Percentiles rank a stretch among this genome's conserved stretches.
These are phyloP conservation scores for Temnothorax nylanderi DNA, from an alignment of 1,140 invertebrate species.

Conservation along the genomic window DNA sequence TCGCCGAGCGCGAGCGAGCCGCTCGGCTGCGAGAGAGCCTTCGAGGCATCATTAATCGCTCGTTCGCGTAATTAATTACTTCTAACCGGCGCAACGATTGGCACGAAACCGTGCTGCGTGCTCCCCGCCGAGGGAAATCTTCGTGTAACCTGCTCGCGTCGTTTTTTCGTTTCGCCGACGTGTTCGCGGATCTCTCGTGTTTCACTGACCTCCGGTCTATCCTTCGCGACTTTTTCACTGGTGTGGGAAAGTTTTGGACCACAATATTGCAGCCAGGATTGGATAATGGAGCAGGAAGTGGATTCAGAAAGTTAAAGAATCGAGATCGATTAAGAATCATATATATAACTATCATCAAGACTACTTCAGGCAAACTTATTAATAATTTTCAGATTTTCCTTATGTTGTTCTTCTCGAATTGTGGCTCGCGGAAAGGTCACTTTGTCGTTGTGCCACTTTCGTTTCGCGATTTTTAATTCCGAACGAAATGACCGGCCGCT, in stretches of 20 bases:
- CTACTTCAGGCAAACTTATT: not conserved
- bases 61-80: slow-evolving; percentile 74
- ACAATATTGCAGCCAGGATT: not conserved
- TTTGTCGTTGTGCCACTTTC: not conserved
- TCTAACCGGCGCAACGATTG: slow-evolving; percentile 61
- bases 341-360: not conserved
- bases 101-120: slow-evolving; percentile 60
- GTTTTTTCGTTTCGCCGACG: slow-evolving; percentile 38
- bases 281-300: not conserved
- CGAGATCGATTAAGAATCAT: not conserved
- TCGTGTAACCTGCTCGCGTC: slow-evolving; percentile 56
- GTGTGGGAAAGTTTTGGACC: slow-evolving; percentile 44
- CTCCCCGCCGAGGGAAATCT: slow-evolving; percentile 67
- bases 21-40: slow-evolving; percentile 31
- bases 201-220: slow-evolving; percentile 51
- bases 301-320: not conserved
- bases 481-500: not conserved
- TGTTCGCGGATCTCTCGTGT: slow-evolving; percentile 33
- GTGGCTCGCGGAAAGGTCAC: not conserved
- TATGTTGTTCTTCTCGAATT: not conserved
- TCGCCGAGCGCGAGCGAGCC: slow-evolving; percentile 39
- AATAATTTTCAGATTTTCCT: not conserved
- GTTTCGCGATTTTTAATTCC: slow-evolving; percentile 2
- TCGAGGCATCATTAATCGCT: slow-evolving; percentile 73
- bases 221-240: slow-evolving; percentile 9